These are phyloP conservation scores for Rhopilema esculentum DNA, from an alignment of 30 jellyfish, hydroid and myxozoan species.

Conservation along the genomic window DNA sequence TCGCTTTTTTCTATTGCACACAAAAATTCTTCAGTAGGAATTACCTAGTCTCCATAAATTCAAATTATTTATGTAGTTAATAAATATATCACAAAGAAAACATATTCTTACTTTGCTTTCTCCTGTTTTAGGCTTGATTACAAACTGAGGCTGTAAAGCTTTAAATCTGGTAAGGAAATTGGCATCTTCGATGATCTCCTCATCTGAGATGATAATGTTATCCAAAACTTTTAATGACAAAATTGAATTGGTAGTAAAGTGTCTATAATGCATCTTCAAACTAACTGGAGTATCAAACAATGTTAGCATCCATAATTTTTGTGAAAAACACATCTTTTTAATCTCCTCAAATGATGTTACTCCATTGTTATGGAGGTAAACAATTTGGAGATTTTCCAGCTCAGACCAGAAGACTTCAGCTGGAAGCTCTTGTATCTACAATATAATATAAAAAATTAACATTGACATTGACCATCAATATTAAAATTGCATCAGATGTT, in stretches of 20 bases:
- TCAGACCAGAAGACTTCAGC: slow-evolving; percentile 66
- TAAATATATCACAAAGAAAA: no score
- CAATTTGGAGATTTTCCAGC: slow-evolving; percentile 42
- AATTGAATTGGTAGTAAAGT: slow-evolving; percentile 81
- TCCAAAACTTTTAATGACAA: slow-evolving; percentile 92
- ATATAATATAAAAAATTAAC: not conserved
- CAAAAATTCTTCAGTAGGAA: no score
- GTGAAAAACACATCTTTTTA: slow-evolving; percentile 50
- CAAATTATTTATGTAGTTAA: no score
- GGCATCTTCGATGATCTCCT: slow-evolving; percentile 93
- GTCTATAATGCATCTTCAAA: slow-evolving; percentile 79
- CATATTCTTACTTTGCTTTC: slow-evolving; percentile 9
- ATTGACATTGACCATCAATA: not conserved
- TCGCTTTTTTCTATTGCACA: no score
- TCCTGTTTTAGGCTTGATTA: slow-evolving; percentile 54
- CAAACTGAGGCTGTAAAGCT: slow-evolving; percentile 63
- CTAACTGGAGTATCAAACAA: slow-evolving; percentile 91
- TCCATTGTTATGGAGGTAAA: slow-evolving; percentile 86
- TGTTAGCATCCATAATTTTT: slow-evolving; percentile 59
- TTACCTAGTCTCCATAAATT: no score
- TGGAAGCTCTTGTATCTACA: slow-evolving; percentile 78
- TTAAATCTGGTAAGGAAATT: slow-evolving; percentile 47
- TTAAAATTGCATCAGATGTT: not conserved
- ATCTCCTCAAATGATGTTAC: slow-evolving; percentile 60
- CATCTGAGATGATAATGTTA: slow-evolving; percentile 82